Base-by-base conservation (phyloP, 2,113 vertebrate genomes). In the Chrysemys picta region DNA sequence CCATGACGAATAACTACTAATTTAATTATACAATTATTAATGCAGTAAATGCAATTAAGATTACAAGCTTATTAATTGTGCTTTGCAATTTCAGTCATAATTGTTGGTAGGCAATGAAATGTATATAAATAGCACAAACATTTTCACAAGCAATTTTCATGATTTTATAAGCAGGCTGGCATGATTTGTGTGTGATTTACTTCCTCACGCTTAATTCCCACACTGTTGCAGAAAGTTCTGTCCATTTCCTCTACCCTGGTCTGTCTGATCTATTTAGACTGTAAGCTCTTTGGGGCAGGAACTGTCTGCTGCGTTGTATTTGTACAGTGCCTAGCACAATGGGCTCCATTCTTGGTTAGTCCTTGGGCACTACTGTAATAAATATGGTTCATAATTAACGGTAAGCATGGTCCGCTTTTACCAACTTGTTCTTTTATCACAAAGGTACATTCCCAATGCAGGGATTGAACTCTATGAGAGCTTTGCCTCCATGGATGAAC, bases 1-100 rank as follows among this genome's bases (percentile, higher is more conserved):
- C 94, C 10, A 45, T 95, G 97, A 97, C 94, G 94, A 96, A 97
- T 97, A 96, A 96, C 93, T 91, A 87, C 93, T 89, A 56, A 95
- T 87, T 93, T 94, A 98, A 96, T 97, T 98, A 97, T 94, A 91
- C 95, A 95, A 95, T 96, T 97, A 95, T 91, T 95, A 98, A 95
- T 94, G 93, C 93, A 91, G 97, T 84, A 97, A 97, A 97, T 98
- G 93, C 96, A 98, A 97, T 98, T 97, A 94, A 98, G 97, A 97
- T 95, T 93, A 97, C 97, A 95, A 56, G 84, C 91, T 96, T 93
- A 95, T 97, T 97, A 97, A 97, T 97, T 92, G 83, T 65, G 56
- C 85, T 96, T 94, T 96, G 94, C 94, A 96, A 94, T 96, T 96
- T 95, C 97, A 97, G 97, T 97, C 96, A 94, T 95, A 96, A 82